A percentile compares a stretch with the other conserved stretches of the same genome.
Evolutionary conservation across 2,113 vertebrate species (phyloP).

Genomic region (Illadopsis cleaveri): DNA sequence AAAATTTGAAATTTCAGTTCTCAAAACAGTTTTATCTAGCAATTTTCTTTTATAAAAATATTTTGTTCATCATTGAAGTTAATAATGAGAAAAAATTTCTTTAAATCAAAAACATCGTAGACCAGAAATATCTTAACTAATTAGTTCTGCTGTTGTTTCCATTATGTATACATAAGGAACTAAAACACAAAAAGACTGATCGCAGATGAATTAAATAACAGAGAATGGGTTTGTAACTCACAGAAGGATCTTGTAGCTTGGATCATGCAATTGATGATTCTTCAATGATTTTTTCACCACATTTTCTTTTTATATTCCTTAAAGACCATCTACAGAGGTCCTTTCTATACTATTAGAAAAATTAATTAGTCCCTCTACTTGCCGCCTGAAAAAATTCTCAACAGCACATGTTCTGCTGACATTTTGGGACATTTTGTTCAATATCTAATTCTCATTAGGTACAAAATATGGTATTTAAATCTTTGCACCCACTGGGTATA

Average conservation of each 20-base stretch:
- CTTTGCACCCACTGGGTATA: not conserved
- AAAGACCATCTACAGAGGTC: not conserved
- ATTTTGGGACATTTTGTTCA: slow-evolving; percentile 44
- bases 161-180: not conserved
- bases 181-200: not conserved
- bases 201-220: not conserved
- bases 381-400: not conserved
- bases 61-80: not conserved
- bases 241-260: not conserved
- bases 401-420: not conserved
- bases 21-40: not conserved
- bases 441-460: slow-evolving; percentile 17
- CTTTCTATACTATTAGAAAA: not conserved
- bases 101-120: not conserved
- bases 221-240: not conserved
- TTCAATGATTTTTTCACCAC: not conserved
- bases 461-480: slow-evolving; percentile 42
- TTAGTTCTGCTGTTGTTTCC: not conserved
- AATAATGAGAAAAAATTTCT: not conserved
- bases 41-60: not conserved
- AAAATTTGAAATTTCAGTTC: not conserved
- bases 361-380: not conserved
- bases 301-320: not conserved
- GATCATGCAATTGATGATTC: not conserved
- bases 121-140: not conserved